Percentiles rank a stretch among this genome's conserved stretches.
Conservation (phyloP, 2,113 vertebrate species). For the Candoia aspera region DNA sequence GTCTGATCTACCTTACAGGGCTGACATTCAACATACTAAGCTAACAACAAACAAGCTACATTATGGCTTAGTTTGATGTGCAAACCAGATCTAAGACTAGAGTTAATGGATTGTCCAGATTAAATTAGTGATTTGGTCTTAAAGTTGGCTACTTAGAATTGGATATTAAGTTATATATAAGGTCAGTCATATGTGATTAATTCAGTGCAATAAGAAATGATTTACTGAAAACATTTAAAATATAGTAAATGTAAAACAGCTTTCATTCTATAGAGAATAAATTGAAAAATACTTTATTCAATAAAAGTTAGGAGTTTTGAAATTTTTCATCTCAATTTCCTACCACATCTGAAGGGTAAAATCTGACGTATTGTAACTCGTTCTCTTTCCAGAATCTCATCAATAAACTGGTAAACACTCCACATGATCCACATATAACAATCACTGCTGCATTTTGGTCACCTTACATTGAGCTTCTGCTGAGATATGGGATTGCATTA, state of each 20-base stretch:
- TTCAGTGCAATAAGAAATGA: background rate
- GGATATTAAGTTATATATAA: background rate
- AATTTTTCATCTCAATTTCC: constrained; percentile 2
- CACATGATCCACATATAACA: constrained; percentile 88
- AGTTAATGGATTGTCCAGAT: background rate
- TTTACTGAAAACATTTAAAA: background rate
- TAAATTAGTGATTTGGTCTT: background rate
- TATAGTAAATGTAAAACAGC: background rate
- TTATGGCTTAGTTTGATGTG: background rate
- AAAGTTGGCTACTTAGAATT: background rate
- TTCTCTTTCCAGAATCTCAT: constrained; percentile 80
- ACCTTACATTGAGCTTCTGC: constrained; percentile 89
- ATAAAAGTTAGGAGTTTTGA: constrained; percentile 3
- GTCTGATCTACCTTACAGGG: background rate
- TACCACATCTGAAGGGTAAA: constrained; percentile 36
- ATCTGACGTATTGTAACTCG: constrained; percentile 17
- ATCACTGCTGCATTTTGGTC: constrained; percentile 85
- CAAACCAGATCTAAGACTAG: background rate
- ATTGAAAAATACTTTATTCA: background rate
- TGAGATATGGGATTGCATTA: constrained; percentile 82
- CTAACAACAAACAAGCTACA: background rate
- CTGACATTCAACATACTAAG: background rate
- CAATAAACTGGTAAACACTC: constrained; percentile 76
- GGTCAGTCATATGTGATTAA: background rate
- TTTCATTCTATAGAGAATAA: background rate